Base-by-base conservation (phyloP, 2,797 vertebrate species). In the Acrossocheilus fasciatus region DNA sequence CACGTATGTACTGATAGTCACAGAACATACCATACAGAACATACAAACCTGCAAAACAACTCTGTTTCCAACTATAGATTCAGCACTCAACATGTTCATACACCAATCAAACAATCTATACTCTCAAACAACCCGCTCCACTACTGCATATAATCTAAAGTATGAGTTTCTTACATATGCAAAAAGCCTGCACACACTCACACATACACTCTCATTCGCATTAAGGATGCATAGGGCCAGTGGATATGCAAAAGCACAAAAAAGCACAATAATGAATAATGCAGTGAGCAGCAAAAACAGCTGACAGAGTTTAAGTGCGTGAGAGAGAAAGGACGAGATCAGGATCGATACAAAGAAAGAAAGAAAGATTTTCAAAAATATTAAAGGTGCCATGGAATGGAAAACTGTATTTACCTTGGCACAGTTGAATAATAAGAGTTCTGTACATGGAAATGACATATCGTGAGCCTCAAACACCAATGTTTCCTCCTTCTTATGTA, bases 201-300 rank as follows among this genome's bases (percentile, higher is more conserved):
- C 43, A 78, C 73, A 86, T 36, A 84, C 26, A 30, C 59, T 36
- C 62, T 14, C 73, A 36, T 39, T 26, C 89, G 79, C 90, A 59
- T 82, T 76, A 82, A 69, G 54, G 78, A 86, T 54, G 83, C 68
- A 84, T 64, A 84, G 36, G 39, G 82, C 81, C 84, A 89, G 81
- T 85, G 83, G 88, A 90, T 12, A 89, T 91, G 89, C 89, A 88
- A 82, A 91, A 57, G 81, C 57, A 86, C 82, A 83, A 88, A 89
- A 86, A 87, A 89, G 86, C 87, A 90, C 84, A 79, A 81, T 69
- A 36, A 90, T 92, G 91, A 92, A 93, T 94, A 91, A 93, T 94
- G 92, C 91, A 93, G 86, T 57, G 70, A 84, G 81, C 79, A 88
- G 85, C 78, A 54, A 85, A 92, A 93, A 91, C 82, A 92, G 93